These are phyloP conservation scores for Apamea epomidion DNA, from an alignment of 2,888 invertebrate species.

Conservation along the genomic window DNA sequence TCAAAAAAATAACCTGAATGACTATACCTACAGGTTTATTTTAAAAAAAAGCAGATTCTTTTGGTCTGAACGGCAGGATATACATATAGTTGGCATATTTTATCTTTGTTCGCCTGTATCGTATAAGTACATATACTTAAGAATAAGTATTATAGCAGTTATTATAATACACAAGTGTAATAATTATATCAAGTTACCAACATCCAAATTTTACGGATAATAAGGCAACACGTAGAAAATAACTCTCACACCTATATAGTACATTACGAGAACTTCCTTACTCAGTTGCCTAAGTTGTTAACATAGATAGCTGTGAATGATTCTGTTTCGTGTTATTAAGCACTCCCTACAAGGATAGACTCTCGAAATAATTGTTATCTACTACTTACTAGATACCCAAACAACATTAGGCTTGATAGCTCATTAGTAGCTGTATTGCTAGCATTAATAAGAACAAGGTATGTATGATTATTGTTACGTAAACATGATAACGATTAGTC, in stretches of 20 bases:
- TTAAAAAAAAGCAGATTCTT: too few species aligned
- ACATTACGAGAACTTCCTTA: background rate
- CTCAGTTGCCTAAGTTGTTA: background rate
- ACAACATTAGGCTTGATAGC: slow-evolving; percentile 11
- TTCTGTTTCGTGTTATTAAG: slow-evolving; percentile 24
- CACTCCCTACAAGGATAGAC: slow-evolving; percentile 8
- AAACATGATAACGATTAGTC: background rate
- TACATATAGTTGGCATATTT: background rate
- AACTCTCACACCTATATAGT: slow-evolving; percentile 1
- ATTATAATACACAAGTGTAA: background rate
- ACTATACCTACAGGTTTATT: too few species aligned
- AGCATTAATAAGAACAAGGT: background rate
- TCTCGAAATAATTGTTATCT: slow-evolving; percentile 21
- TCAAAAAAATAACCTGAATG: too few species aligned
- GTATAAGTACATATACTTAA: background rate
- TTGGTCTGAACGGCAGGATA: background rate
- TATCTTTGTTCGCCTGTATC: background rate
- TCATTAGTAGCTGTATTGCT: slow-evolving; percentile 29
- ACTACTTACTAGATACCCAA: background rate
- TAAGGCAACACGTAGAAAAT: slow-evolving; percentile 13
- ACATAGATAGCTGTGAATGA: slow-evolving; percentile 34
- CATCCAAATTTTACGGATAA: background rate
- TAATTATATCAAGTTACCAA: background rate
- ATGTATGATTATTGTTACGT: background rate
- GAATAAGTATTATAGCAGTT: background rate